phyloP scores from a whole-genome alignment of 1,140 invertebrate species.

The Nymphalis io region DNA sequence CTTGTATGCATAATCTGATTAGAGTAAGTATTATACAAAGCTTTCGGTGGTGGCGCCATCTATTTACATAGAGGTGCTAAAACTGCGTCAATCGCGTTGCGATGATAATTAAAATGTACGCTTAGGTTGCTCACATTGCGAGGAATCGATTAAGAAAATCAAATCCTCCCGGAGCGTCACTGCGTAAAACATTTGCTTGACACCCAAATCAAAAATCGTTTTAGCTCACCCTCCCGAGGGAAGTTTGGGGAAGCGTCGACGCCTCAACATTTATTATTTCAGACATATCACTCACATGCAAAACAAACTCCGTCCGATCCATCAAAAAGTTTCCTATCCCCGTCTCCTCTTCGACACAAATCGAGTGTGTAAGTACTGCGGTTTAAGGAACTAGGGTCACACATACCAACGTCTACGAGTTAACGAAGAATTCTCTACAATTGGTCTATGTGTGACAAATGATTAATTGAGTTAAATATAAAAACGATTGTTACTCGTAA shows the following conservation, averaged over 20 bases:
- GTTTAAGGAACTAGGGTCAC: slow-evolving; percentile 51
- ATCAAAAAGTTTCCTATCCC: slow-evolving; percentile 77
- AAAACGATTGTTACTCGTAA: neutral
- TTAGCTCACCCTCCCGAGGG: slow-evolving; percentile 73
- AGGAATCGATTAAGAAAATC: slow-evolving; percentile 78
- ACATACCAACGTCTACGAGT: slow-evolving; percentile 29
- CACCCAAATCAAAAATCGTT: slow-evolving; percentile 81
- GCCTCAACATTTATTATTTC: slow-evolving; percentile 81
- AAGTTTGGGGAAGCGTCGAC: slow-evolving; percentile 72
- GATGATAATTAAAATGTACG: slow-evolving; percentile 29
- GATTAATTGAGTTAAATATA: slow-evolving; percentile 35
- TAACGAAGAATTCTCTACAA: slow-evolving; percentile 31
- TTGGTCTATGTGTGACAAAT: slow-evolving; percentile 24
- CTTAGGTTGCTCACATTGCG: slow-evolving; percentile 15
- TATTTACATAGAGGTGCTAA: slow-evolving; percentile 53
- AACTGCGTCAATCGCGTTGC: slow-evolving; percentile 17
- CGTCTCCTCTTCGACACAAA: slow-evolving; percentile 64
- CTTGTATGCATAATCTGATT: slow-evolving; percentile 80
- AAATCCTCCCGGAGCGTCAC: slow-evolving; percentile 72
- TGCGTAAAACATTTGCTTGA: slow-evolving; percentile 79
- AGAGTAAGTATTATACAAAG: slow-evolving; percentile 76
- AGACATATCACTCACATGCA: slow-evolving; percentile 81
- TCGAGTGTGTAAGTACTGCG: slow-evolving; percentile 78
- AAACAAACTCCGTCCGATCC: slow-evolving; percentile 80
- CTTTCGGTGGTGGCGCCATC: slow-evolving; percentile 60